Percentiles rank a stretch among this genome's conserved stretches.
Evolutionary conservation across 2,888 invertebrate genomes (phyloP).

Genomic region (Serripes groenlandicus): DNA sequence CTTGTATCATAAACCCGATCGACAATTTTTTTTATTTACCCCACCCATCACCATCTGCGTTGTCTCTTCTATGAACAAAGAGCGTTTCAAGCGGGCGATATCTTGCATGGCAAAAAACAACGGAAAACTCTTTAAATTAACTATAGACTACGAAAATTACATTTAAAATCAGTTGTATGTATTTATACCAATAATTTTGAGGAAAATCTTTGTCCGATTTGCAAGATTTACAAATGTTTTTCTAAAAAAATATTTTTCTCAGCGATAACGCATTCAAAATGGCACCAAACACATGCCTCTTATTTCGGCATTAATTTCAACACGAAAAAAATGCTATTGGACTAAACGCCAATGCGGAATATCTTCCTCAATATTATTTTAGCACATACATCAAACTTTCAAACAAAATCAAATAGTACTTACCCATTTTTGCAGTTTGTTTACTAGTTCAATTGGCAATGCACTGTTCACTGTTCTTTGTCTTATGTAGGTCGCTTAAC

Average conservation of each 20-base stretch:
- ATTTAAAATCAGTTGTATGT: too few species aligned
- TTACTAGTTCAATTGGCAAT: conserved; percentile 1
- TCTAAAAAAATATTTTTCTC: not conserved
- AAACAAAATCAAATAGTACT: conserved; percentile 14
- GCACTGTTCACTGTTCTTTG: conserved; percentile 51
- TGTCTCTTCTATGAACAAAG: conserved; percentile 9
- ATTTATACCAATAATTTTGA: too few species aligned
- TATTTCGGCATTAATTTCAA: conserved; percentile 12
- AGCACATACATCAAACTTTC: not conserved
- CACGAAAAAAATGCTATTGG: not conserved
- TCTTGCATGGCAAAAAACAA: too few species aligned
- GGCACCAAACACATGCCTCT: conserved; percentile 32
- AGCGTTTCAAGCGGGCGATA: not conserved
- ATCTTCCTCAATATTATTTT: not conserved
- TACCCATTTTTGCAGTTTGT: conserved; percentile 34
- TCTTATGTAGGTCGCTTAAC: conserved; percentile 65
- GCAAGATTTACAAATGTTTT: too few species aligned
- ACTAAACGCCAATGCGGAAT: not conserved
- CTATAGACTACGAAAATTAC: too few species aligned
- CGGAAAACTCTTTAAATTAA: too few species aligned
- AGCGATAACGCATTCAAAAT: conserved; percentile 39
- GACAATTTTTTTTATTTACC: conserved; percentile 18
- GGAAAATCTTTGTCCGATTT: too few species aligned
- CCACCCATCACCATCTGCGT: conserved; percentile 18
- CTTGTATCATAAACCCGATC: too few species aligned